phyloP scores from a whole-genome alignment of 1,140 invertebrate species.

The Planococcus citri region DNA sequence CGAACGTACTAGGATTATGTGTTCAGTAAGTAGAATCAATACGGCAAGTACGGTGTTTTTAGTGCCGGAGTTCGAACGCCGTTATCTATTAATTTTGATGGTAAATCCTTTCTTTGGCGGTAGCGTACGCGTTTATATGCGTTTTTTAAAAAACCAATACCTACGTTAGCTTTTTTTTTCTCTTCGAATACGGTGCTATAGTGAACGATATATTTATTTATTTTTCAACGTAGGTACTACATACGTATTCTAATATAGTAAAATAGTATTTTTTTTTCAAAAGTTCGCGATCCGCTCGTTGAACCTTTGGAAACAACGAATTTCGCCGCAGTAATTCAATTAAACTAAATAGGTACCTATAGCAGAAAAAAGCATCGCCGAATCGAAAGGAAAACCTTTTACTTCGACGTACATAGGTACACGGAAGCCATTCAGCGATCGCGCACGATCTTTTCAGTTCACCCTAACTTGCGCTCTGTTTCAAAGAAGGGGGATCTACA shows the following conservation, averaged over 20 bases:
- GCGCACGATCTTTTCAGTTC: not conserved
- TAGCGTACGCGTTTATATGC: not conserved
- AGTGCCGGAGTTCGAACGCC: conserved; percentile 11
- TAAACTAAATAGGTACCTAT: no score
- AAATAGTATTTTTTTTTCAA: no score
- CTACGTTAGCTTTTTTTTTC: not conserved
- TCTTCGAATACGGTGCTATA: not conserved
- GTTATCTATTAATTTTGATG: conserved; percentile 13
- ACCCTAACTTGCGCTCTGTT: not conserved
- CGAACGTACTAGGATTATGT: conserved; percentile 14
- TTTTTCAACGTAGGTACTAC: not conserved
- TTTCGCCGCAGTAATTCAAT: not conserved
- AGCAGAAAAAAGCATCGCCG: not conserved
- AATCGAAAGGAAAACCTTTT: not conserved
- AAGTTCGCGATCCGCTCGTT: no score
- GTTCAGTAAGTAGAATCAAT: conserved; percentile 14
- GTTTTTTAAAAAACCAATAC: conserved; percentile 13
- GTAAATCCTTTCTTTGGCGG: conserved; percentile 14
- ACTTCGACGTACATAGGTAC: not conserved
- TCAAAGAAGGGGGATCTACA: conserved; percentile 12
- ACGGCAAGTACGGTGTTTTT: conserved; percentile 16
- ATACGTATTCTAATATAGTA: no score
- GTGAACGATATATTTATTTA: not conserved
- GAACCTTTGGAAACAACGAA: no score
- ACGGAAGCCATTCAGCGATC: conserved; percentile 18